Evolutionary conservation across 2,113 vertebrate genomes (phyloP), one percentile per base, ranked within the genome.

Genomic region (Abramis brama): DNA sequence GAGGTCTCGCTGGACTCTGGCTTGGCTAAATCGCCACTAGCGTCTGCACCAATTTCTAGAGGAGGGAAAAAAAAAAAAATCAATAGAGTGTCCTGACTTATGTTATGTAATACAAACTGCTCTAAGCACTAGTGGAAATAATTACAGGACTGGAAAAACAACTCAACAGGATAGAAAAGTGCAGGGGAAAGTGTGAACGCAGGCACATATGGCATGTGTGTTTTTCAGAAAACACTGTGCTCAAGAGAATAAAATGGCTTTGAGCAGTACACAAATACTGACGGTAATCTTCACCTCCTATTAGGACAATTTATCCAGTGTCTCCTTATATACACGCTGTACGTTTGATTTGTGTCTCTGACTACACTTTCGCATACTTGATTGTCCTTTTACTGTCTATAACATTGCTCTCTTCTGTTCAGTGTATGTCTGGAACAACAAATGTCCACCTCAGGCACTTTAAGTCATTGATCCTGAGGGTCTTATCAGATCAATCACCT

Each of bases 21-120:
- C 59, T 91, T 89, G n/a, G 66, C 70, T 71, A 82, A 55, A 23
- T 89, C 87, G 64, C 27, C 15, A n/a, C 68, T 73, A 25, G 87
- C 57, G 74, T 83, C 91, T 82, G 60, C 85, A 13, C 87, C 85
- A 68, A 85, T 70, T 43, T 92, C 93, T 94, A 71, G 71, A 84
- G 76, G 27, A 66, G 77, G 50, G 25, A 4, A 0, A 33, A 33
- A 33, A 30, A 30, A 50, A 19, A 64, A 66, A 43, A 36, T 79
- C 47, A 85, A 73, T 39, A 57, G 15, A n/a, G 23, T 77, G 55
- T 27, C 19, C 9, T 21, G 6, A 23, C 73, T 88, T 82, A 30
- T 30, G 47, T 77, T 77, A 84, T 23, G 33, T 27, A 86, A 45
- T 77, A 6, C 17, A 50, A 66, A 77, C 62, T 70, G 71, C 75